These are phyloP conservation scores for Prorops nasuta DNA, from an alignment of 1,140 invertebrate genomes.

Conservation along the genomic window DNA sequence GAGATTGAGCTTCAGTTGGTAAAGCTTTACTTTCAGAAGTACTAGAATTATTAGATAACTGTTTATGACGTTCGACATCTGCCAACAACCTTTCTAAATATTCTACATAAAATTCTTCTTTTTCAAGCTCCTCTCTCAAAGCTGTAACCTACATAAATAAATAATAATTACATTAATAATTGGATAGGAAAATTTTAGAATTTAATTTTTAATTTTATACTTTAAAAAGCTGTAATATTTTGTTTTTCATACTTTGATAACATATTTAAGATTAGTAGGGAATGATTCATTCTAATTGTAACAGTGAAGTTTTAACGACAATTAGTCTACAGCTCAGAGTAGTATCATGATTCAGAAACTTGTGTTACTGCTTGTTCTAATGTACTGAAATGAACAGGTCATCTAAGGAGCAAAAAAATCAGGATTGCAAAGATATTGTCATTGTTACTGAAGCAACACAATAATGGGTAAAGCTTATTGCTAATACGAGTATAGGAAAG, in stretches of 20 bases:
- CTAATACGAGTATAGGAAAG: too few species aligned
- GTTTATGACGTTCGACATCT: slow-evolving; percentile 76
- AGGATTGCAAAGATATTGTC: too few species aligned
- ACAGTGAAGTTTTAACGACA: too few species aligned
- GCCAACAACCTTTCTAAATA: slow-evolving; percentile 80
- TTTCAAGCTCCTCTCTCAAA: slow-evolving; percentile 80
- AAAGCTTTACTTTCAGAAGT: slow-evolving; percentile 20
- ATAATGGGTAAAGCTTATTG: too few species aligned
- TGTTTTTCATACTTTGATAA: background rate
- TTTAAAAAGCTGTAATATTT: background rate
- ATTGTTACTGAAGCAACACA: too few species aligned
- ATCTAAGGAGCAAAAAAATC: too few species aligned
- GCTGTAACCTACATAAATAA: slow-evolving; percentile 59
- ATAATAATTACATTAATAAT: background rate
- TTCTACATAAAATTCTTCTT: slow-evolving; percentile 87
- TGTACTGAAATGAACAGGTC: too few species aligned
- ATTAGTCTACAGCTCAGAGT: too few species aligned
- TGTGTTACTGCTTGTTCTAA: too few species aligned
- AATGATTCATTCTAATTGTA: too few species aligned
- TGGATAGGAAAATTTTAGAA: too few species aligned
- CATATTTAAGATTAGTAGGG: background rate
- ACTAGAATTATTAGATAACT: slow-evolving; percentile 37
- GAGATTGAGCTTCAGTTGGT: slow-evolving; percentile 27
- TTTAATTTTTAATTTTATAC: background rate
- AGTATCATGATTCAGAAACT: too few species aligned